phyloP scores from a whole-genome alignment of 2,797 vertebrate genomes.

The Enteromius thamalakanensis region DNA sequence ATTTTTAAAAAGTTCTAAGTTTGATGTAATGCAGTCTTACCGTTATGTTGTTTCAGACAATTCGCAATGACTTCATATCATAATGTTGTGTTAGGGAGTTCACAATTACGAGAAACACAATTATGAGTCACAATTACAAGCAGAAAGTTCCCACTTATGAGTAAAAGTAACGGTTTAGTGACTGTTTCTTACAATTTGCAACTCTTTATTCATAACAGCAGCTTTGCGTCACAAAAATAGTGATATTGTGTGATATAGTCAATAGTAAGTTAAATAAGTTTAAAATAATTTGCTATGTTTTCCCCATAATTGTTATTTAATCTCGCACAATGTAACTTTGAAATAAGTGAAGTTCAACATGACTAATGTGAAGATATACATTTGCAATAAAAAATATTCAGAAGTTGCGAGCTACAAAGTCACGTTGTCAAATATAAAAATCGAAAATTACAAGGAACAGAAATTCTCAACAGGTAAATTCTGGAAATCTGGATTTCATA shows the following conservation, averaged over 20 bases:
- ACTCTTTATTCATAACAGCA: neutral
- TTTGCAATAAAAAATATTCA: neutral
- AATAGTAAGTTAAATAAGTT: neutral
- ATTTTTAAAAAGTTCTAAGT: too few species aligned
- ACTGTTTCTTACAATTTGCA: neutral
- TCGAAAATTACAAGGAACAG: neutral
- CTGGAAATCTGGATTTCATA: too few species aligned
- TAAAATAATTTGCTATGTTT: neutral
- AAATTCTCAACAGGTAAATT: neutral
- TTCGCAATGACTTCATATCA: neutral
- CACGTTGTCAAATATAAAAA: neutral
- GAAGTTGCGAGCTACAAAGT: neutral
- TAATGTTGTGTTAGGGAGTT: neutral
- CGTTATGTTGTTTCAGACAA: neutral
- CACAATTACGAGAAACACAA: neutral
- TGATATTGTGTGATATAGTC: neutral
- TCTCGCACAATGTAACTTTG: neutral
- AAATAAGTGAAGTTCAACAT: neutral
- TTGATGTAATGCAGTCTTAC: too few species aligned
- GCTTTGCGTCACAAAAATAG: neutral
- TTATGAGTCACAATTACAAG: neutral
- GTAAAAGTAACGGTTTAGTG: too few species aligned
- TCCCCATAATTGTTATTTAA: neutral
- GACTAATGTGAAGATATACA: too few species aligned
- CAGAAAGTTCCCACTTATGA: neutral